Evolutionary conservation across 2,797 vertebrate genomes (phyloP), one percentile per base, ranked within the genome.

Genomic region (Peromyscus attwateri): DNA sequence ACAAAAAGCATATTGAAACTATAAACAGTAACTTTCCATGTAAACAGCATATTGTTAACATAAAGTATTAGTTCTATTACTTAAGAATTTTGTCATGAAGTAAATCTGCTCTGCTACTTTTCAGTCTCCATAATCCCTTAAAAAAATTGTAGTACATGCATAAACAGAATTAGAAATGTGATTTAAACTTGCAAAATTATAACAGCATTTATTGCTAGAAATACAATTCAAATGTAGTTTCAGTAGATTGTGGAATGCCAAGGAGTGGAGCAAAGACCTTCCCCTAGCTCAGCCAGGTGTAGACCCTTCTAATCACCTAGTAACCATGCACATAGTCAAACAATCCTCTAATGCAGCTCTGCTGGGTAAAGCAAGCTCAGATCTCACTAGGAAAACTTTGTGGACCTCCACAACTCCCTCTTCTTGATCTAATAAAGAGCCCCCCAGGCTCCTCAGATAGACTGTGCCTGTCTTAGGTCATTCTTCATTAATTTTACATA

Each of bases 201-300:
- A 81, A 73, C 55, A 87, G 21, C 25, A 27, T 46, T 85, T 90
- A 87, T 87, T 96, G 79, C 52, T 83, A 73, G 55, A 95, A 95
- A 85, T 81, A 43, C 70, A 89, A 93, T 89, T 84, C 70, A 97
- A 73, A 68, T 91, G n/a, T 83, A 87, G 13, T 89, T 89, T n/a
- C 13, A 89, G 4, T 93, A 49, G 83, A 91, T 46, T 82, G 55
- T 55, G 52, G 52, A 55, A 55, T 16, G 14, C 52, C 52, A 55
- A 55, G 14, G 52, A 55, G 52, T 55, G 52, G 13, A 55, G 52
- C 52, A 55, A 55, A 55, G 52, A 55, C 52, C 52, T 16, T 4
- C 52, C 52, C 14, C 52, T 16, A 55, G 52, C 52, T 55, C 52
- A 55, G 14, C 52, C 52, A 55, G 52, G 52, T 55, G 3, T 55